Evolutionary conservation across 2,113 vertebrate genomes (phyloP), one percentile per base, ranked within the genome.

Genomic region (Calypte anna): DNA sequence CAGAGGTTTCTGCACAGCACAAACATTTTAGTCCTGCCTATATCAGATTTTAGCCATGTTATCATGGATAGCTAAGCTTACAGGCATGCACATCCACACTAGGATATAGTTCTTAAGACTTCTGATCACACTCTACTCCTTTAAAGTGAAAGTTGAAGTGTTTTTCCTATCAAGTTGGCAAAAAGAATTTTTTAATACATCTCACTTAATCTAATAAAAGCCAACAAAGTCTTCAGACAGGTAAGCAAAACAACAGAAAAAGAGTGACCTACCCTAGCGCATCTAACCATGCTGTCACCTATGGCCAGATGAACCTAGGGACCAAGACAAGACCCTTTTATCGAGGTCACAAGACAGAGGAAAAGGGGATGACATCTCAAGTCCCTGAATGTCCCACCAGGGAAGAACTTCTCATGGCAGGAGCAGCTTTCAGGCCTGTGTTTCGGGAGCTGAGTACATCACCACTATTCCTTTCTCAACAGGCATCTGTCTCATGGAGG

Each of bases 21-120:
- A 10, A 18, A 54, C 58, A 28, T 40, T 64, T 63, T 10, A 13
- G 50, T 82, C 27, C 27, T 64, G 75, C 22, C 57, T 64, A 17
- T 64, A 67, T 68, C 38, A 69, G 54, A 91, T 11, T 38, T 57
- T 54, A 51, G 46, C 50, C 57, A 61, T 2, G 14, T 12, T 48
- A 38, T 9, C 36, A 43, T 0, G 9, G 46, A 19, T 63, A 81
- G 61, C 64, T 24, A 75, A 83, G 72, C 24, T 44, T 30, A 54
- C 14, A 76, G 43, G 55, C 30, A 86, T 0, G 0, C 21, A 69
- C 50, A 75, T 7, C 53, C 27, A 27, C 0, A 0, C 63, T 15
- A 64, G 21, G 30, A 90, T 43, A 57, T 23, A 69, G 23, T 24
- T 66, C 62, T 55, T 3, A 46, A 44, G 19, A 38, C 36, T 61